phyloP scores from a whole-genome alignment of 2,888 invertebrate species.

The Lasioglossum vierecki region DNA sequence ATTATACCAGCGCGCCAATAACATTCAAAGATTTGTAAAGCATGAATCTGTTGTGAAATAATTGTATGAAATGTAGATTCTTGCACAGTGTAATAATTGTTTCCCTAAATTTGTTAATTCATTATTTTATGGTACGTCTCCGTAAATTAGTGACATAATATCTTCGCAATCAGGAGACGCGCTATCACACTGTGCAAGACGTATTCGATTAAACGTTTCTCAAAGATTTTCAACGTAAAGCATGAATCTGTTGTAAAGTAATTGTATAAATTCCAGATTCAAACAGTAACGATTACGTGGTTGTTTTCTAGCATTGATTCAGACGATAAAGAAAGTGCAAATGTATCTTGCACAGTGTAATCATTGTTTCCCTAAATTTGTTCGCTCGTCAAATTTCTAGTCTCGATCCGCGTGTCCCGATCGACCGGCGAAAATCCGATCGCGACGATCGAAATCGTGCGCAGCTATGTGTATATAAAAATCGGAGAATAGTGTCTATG shows the following conservation, averaged over 20 bases:
- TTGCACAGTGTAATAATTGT: background rate
- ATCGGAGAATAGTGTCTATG: conserved; percentile 45
- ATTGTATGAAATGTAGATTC: background rate
- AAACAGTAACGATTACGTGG: background rate
- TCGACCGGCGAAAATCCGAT: background rate
- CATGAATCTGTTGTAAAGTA: background rate
- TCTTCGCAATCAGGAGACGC: background rate
- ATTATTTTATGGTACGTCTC: too few species aligned
- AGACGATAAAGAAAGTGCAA: background rate
- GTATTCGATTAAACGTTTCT: background rate
- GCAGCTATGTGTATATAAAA: conserved; percentile 41
- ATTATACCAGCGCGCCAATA: too few species aligned
- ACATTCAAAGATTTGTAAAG: background rate
- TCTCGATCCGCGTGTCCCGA: conserved; percentile 1
- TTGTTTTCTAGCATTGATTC: background rate
- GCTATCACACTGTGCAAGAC: background rate
- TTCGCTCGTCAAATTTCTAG: background rate
- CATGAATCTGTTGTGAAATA: background rate
- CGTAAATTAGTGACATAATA: background rate
- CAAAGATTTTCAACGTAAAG: background rate
- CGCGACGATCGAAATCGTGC: conserved; percentile 20
- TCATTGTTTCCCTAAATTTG: background rate
- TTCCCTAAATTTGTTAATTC: background rate
- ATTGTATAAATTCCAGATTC: background rate
- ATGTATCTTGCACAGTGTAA: background rate